Evolutionary conservation across 2,113 vertebrate genomes (phyloP), one percentile per base, ranked within the genome.

Genomic region (Holacanthus passer): DNA sequence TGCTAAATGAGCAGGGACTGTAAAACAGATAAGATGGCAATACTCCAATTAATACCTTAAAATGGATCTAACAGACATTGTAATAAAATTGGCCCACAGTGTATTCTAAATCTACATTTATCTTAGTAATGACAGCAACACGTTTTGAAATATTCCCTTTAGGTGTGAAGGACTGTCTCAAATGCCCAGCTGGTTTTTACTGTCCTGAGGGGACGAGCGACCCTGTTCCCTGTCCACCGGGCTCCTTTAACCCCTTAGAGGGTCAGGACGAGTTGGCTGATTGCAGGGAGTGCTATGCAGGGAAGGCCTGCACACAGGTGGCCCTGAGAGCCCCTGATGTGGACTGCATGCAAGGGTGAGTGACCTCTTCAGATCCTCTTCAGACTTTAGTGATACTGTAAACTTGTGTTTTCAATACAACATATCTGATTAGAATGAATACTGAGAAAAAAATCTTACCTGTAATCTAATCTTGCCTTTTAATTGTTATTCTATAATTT

Each of bases 121-220:
- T 47, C 19, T 39, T 11, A 31, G 9, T 19, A n/a, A 79, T 70
- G 4, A 24, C 43, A 45, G 13, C 39, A n/a, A 20, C 17, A 24
- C 39, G 3, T 43, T 53, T 80, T 4, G 31, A 37, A 65, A 22
- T 69, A 1, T 59, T 63, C 41, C 53, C 20, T 55, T 5, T 64
- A 96, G 97, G 94, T 89, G 47, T 91, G 35, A 96, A 94, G 39
- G 91, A 88, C 70, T 97, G 96, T 85, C 81, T 96, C 47, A 95
- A 93, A 92, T 97, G 96, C 67, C 96, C 96, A 0, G 93, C 88
- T 50, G 97, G 97, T 35, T 95, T 95, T 88, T 97, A 96, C 90
- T 97, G 96, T 76, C 96, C 96, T 7, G 89, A 88, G 76, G 95
- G 95, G 67, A 93, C 81, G 41, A 93, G 75, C 29, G 89, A 94